Base-by-base conservation (phyloP, 2,888 invertebrate species). In the Campopleginae sp. region DNA sequence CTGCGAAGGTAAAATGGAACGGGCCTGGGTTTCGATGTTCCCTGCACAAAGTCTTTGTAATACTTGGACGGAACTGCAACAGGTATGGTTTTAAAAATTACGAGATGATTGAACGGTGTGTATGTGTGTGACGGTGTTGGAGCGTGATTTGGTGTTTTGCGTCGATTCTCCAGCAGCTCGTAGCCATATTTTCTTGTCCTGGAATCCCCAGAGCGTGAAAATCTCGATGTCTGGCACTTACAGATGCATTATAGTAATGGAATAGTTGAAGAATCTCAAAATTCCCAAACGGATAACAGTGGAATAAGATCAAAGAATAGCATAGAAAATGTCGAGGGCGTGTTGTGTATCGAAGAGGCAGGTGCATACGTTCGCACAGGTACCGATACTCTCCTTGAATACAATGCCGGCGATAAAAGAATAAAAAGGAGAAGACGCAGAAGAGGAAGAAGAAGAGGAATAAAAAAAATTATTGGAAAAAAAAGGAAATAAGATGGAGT, bases 281-380 rank as follows among this genome's bases (percentile, higher is more conserved):
- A 76, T 80, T 82, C 51, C 48, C 48, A 66, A 63, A 27, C 42
- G 71, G 82, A 66, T 72, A 7, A 65, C 48, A 8, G 76, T 38
- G 19, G 19, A 65, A 65, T 51, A 17, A 65, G 38, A 68, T 38
- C 38, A 77, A 63, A 66, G n/a, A 38, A 58, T 42, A 68, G 75
- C 31, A 74, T 27, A 42, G 61, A 65, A 17, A 66, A 66, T 71
- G 63, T 70, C 65, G 33, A 75, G 31, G 65, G 23, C 23, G 44
- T 8, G 46, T 54, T 77, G 68, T 71, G 42, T 61, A 19, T 10
- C 23, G 27, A 33, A 80, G 46, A 74, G 61, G 82, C 85, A 85
- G 85, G 82, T 85, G 85, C 85, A 85, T 76, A 72, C 61, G 85
- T 76, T 85, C 82, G 54, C 85, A 85, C 79, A 82, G 80, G 85